Evolutionary conservation across 2,113 vertebrate genomes (phyloP).

Genomic region (Paramisgurnus dabryanus): DNA sequence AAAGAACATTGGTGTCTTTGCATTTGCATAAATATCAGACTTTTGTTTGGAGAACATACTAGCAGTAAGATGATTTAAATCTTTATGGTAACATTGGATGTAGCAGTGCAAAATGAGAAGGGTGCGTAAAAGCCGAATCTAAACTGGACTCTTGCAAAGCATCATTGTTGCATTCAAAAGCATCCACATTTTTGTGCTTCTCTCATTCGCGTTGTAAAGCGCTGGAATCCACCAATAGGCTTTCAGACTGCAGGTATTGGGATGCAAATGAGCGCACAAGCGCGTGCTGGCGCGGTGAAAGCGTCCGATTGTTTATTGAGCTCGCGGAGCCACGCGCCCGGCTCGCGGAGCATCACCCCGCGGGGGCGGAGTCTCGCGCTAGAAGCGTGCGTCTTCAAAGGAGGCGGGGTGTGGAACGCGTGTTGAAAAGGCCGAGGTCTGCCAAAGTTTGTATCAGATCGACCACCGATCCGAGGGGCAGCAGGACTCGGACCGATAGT

Average conservation of each 20-base stretch:
- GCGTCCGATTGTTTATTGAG: slow-evolving; percentile 80
- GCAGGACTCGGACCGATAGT: slow-evolving; percentile 72
- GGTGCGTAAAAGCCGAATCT: slow-evolving; percentile 53
- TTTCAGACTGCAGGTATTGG: slow-evolving; percentile 77
- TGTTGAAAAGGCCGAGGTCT: slow-evolving; percentile 85
- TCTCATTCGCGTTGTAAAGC: slow-evolving; percentile 61
- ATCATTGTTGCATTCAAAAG: slow-evolving; percentile 77
- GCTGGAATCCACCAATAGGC: slow-evolving; percentile 80
- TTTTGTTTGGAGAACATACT: no score
- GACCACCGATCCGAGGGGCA: slow-evolving; percentile 72
- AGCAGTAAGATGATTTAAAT: no score
- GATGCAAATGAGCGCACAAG: slow-evolving; percentile 76
- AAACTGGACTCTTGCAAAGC: slow-evolving; percentile 70
- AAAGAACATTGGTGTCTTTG: no score
- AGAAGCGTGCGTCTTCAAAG: slow-evolving; percentile 74
- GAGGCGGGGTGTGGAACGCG: slow-evolving; percentile 75
- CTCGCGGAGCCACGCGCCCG: slow-evolving; percentile 86
- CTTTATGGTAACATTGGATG: slow-evolving; percentile 44
- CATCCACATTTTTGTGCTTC: slow-evolving; percentile 62
- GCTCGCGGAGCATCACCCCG: slow-evolving; percentile 76
- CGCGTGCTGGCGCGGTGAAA: slow-evolving; percentile 77
- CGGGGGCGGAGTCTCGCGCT: slow-evolving; percentile 76
- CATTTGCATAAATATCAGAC: no score
- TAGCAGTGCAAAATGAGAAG: slow-evolving; percentile 63
- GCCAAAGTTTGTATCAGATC: slow-evolving; percentile 82